Percentiles rank a stretch among this genome's conserved stretches.
phyloP scores from a whole-genome alignment of 64 coral and sea anemone genomes.

The Actinia equina region DNA sequence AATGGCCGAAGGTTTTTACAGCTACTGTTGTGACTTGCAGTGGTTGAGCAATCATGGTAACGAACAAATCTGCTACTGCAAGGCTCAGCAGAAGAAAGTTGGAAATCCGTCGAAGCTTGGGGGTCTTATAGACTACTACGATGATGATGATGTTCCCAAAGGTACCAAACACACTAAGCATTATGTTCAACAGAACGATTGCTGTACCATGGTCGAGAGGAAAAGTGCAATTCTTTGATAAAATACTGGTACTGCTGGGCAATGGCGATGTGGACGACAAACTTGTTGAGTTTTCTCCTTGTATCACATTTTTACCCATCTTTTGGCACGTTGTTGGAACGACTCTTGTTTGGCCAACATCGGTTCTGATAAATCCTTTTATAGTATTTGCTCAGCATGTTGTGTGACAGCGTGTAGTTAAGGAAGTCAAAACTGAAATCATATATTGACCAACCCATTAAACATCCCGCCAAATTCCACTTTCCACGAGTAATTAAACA shows the following conservation, averaged over 20 bases:
- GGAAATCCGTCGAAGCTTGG: constrained; percentile 29
- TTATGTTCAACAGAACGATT: constrained; percentile 9
- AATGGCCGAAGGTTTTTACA: constrained; percentile 9
- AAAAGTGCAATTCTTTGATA: background rate
- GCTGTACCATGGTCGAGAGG: background rate
- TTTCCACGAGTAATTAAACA: background rate
- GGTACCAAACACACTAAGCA: constrained; percentile 19
- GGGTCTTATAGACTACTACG: background rate
- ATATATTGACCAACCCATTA: background rate
- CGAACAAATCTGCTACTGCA: constrained; percentile 39
- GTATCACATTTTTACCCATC: background rate
- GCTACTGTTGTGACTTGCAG: constrained; percentile 9
- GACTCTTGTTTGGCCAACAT: too few species aligned
- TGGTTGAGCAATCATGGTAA: constrained; percentile 22
- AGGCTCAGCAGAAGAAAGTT: constrained; percentile 47
- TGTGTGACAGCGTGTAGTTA: too few species aligned
- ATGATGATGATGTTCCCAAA: constrained; percentile 25
- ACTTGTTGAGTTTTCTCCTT: background rate
- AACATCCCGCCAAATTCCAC: background rate
- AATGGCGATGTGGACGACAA: background rate
- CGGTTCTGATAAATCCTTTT: too few species aligned
- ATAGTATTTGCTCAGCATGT: too few species aligned
- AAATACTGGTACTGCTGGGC: background rate
- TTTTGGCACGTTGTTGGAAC: background rate
- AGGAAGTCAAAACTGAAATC: background rate